Evolutionary conservation across 2,797 vertebrate species (phyloP).

Genomic region (Arctocebus calabarensis): DNA sequence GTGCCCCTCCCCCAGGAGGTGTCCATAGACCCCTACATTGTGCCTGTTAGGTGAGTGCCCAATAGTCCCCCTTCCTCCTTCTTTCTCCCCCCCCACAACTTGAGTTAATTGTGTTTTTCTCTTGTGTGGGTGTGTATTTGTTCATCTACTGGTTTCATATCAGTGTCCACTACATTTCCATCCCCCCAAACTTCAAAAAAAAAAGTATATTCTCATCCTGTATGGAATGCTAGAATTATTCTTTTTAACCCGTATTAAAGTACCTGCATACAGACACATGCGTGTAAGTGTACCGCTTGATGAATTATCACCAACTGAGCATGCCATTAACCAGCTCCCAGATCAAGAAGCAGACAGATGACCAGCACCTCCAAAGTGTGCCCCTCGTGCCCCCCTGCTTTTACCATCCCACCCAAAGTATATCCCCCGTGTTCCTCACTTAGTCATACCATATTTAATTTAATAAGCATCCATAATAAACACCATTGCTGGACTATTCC

Average conservation of each 20-base stretch:
- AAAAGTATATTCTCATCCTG: background rate
- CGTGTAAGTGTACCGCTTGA: background rate
- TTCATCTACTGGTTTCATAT: too few relatives aligned
- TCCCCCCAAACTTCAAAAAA: background rate
- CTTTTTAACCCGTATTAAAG: background rate
- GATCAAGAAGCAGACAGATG: background rate
- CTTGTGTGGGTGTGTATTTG: too few relatives aligned
- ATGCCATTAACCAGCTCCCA: background rate
- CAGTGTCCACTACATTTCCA: too few relatives aligned
- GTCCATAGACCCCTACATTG: too few relatives aligned
- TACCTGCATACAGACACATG: background rate
- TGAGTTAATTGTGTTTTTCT: too few relatives aligned
- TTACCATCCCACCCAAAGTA: background rate
- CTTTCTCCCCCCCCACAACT: too few relatives aligned
- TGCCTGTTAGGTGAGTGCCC: too few relatives aligned
- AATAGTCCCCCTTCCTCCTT: too few relatives aligned
- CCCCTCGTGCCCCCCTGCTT: fast-evolving
- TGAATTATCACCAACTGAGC: background rate
- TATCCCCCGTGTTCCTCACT: background rate
- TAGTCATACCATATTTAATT: background rate
- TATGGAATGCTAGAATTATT: background rate
- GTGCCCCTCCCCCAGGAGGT: too few relatives aligned
- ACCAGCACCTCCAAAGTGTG: too few relatives aligned
- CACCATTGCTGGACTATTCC: background rate
- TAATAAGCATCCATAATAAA: background rate